Evolutionary conservation across 2,888 invertebrate species (phyloP), one percentile per base, ranked within the genome.

Genomic region (Pelosia muscerda): DNA sequence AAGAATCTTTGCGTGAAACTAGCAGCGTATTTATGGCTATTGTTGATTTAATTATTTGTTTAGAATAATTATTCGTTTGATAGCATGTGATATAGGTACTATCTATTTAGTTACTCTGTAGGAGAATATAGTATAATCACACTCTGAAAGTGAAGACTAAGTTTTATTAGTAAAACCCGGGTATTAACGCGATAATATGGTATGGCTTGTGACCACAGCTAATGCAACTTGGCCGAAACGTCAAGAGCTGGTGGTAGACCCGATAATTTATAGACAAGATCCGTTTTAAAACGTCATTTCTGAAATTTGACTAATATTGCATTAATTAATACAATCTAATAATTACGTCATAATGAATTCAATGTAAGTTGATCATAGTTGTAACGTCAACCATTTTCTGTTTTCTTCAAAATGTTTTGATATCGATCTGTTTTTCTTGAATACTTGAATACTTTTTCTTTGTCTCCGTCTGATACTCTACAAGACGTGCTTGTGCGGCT

Each of bases 1-100:
- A 83, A 81, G 78, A 75, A 81, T 82, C 81, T 82, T 84, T 81
- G 86, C 87, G 81, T 85, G 88, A 85, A 86, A 85, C 86, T 77
- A 73, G 86, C 77, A 81, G 85, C 83, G 86, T 89, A 90, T 92
- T 92, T 92, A 92, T 91, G 78, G 84, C 83, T 78, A 81, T 84
- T 79, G 84, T 85, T 84, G 73, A 78, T 87, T 89, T 92, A 93
- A 92, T 93, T 93, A 92, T 90, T 88, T 86, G 82, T 87, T 86
- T 81, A 88, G 90, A 91, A 88, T 91, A 91, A 92, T 92, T 91
- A 87, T 85, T 80, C 62, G 74, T 82, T 83, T 85, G 84, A 88
- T 87, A 78, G 62, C 60, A 73, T 82, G 83, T 85, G 85, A 88
- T 86, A 77, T 19, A 49, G 19, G 4, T 80, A 85, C 78, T 85